These are phyloP conservation scores for Brachirus orientalis DNA, from an alignment of 2,113 vertebrate genomes.

Conservation along the genomic window DNA sequence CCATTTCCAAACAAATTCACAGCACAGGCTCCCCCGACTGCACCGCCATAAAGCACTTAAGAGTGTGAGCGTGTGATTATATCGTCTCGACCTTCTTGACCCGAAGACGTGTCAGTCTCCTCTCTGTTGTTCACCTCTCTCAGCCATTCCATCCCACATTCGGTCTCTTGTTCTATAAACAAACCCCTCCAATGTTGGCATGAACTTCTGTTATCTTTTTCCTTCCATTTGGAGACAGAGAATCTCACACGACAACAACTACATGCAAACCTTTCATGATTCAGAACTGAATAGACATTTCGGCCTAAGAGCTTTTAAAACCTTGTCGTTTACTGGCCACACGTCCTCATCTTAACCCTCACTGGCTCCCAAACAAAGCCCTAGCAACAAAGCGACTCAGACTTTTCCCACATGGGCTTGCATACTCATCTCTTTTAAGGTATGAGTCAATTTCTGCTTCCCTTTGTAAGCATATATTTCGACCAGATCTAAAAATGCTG, in stretches of 20 bases:
- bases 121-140: conserved; percentile 13
- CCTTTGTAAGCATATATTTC: conserved; percentile 19
- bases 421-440: conserved; percentile 37
- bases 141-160: too few relatives aligned
- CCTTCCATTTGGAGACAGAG: too few relatives aligned
- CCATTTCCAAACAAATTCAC: conserved; percentile 21
- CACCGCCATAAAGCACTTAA: conserved; percentile 4
- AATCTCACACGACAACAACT: not conserved
- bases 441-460: conserved; percentile 28
- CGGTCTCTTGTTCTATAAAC: too few relatives aligned
- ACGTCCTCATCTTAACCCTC: conserved; percentile 33
- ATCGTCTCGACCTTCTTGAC: conserved; percentile 28
- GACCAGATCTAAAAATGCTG: not conserved
- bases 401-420: conserved; percentile 18
- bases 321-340: conserved; percentile 34
- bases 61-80: conserved; percentile 4
- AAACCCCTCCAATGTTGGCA: too few relatives aligned
- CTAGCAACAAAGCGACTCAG: conserved; percentile 30
- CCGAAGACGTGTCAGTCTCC: conserved; percentile 1
- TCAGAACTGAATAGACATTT: not conserved
- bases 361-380: conserved; percentile 10
- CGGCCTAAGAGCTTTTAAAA: not conserved
- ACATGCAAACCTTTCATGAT: conserved; percentile 8
- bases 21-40: conserved; percentile 16
- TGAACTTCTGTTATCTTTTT: too few relatives aligned